Base-by-base conservation (phyloP, 1,140 invertebrate genomes). In the Drosophila ananassae region DNA sequence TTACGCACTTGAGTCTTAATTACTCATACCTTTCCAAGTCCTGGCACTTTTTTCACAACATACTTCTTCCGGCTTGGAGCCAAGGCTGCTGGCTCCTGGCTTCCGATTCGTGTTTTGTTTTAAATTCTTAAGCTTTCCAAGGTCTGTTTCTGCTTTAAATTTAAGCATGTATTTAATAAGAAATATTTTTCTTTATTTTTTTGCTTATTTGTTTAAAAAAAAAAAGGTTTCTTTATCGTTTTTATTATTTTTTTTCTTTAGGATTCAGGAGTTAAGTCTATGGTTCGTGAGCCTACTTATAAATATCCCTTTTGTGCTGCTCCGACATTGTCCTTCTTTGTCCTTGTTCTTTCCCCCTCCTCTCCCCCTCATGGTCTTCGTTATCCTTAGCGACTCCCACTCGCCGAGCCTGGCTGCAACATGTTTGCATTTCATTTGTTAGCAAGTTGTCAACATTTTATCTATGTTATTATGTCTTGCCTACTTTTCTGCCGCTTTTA, bases 1-100 rank as follows among this genome's bases (percentile, higher is more conserved):
- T 67, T 81, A 80, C 77, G 78, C 73, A 77, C 61, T 80, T 73
- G 78, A 62, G 59, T 81, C 78, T 76, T 81, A 77, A 81, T 81
- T 81, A 81, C 78, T 81, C 68, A 80, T 73, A 77, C 78, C 74
- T 73, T 76, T 63, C 6, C 48, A 51, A 39, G 41, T n/a, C 30
- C 24, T 55, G 22, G 9, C 34, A 4, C 41, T n/a, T 12, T 21
- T 13, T 44, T 44, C 17, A 21, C 8, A 2, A 6, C 41, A 21
- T 37, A 37, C 34, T 4, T 37, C 8, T 37, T n/a, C 12, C 34
- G 34, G 13, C 5, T 28, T 28, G 25, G 25, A 28, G 25, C 25
- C 25, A 17, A 17, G 17, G 17, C 17, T 17, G 17, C 17, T 17
- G 17, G 17, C 17, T 17, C 1, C 7, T 44, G 41, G 2, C 41